Base-by-base conservation (phyloP, 1,140 invertebrate genomes). In the Drosophila kurseongensis region DNA sequence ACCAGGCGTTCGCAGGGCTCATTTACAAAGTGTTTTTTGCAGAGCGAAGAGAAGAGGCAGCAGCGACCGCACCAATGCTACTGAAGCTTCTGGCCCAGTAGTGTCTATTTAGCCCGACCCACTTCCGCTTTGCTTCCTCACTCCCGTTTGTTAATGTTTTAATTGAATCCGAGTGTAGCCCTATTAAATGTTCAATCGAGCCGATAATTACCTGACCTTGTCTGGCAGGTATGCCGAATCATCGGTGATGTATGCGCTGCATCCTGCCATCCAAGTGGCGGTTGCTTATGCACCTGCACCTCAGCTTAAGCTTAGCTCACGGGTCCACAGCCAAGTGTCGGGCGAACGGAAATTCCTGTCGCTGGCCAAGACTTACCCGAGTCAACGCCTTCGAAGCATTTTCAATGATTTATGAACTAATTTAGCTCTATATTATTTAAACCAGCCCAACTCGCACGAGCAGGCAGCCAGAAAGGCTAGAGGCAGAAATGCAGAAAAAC, bases 381-480 rank as follows among this genome's bases (percentile, higher is more conserved):
- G 52, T 72, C 66, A 58, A 72, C 68, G 68, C 68, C 68, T 72
- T 50, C n/a, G 29, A 58, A 72, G 68, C 50, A 57, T 67, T 62
- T 67, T 59, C 18, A 58, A 66, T 86, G 82, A 86, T 86, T 86
- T 86, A 86, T 86, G 80, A 81, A 78, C 82, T 72, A 78, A 86
- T 81, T 86, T 81, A 74, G 66, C 69, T 45, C 78, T 63, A 65
- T 75, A 78, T 86, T 75, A 86, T 81, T 86, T 81, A 75, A 67
- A 47, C 35, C 55, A 47, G 35, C 41, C 54, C 61, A 48, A 13
- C 6, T 9, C 5, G n/a, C 14, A n/a, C 54, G 45, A 57, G 27
- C 48, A 36, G 50, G 32, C 5, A 60, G 32, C 6, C 45, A 50
- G 27, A 59, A 41, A 14, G 40, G 27, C 56, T 42, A 44, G 23